A percentile compares a stretch with the other conserved stretches of the same genome.
Conservation (phyloP, 2,113 vertebrate species). For the Barnardius zonarius region DNA sequence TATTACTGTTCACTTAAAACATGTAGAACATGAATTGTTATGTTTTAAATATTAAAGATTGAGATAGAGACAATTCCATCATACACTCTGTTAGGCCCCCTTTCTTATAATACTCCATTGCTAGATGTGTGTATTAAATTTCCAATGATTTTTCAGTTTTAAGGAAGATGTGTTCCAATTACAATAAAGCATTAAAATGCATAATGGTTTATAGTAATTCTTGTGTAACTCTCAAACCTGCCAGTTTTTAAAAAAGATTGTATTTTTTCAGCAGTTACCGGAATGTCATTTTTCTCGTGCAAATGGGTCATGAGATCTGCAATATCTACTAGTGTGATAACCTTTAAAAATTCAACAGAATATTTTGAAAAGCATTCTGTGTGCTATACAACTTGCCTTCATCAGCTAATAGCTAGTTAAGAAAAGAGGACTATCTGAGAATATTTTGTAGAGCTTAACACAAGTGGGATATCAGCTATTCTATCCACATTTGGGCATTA, state of each 20-base stretch:
- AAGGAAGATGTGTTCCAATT: background rate
- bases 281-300: background rate
- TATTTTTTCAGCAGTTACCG: background rate
- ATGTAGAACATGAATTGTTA: background rate
- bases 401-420: background rate
- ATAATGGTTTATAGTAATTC: background rate
- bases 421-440: background rate
- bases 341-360: background rate
- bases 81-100: background rate
- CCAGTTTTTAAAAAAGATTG: accelerated
- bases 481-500: background rate
- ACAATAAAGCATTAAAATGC: background rate
- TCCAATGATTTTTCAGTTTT: background rate
- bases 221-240: background rate
- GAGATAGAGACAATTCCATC: background rate
- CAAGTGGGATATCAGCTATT: background rate
- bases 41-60: background rate
- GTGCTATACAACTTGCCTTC: background rate
- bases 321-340: background rate
- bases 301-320: background rate
- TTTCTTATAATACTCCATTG: background rate
- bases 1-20: background rate
- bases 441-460: background rate
- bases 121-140: background rate
- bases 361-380: background rate